Percentiles rank a stretch among this genome's conserved stretches.
phyloP scores from a whole-genome alignment of 2,113 vertebrate species.

The Paralichthys olivaceus region DNA sequence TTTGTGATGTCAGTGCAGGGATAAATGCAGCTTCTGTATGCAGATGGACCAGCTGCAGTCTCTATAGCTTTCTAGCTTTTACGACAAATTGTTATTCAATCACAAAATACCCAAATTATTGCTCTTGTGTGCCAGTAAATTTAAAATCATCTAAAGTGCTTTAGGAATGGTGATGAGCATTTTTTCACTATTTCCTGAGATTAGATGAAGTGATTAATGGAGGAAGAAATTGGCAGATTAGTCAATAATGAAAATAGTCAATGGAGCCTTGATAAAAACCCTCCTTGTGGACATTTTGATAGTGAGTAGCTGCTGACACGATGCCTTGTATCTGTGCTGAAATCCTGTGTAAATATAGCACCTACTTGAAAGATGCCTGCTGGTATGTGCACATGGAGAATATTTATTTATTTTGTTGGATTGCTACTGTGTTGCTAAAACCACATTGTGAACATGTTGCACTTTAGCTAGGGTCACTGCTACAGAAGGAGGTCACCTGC shows the following conservation, averaged over 20 bases:
- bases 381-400: background rate
- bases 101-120: background rate
- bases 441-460: constrained; percentile 3
- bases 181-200: no score
- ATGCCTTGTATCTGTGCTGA: background rate
- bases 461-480: background rate
- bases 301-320: background rate
- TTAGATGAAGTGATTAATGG: no score
- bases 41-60: background rate
- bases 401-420: background rate
- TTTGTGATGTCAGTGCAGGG: background rate
- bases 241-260: no score
- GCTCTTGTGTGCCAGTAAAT: background rate
- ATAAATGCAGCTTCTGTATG: background rate
- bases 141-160: background rate
- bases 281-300: background rate
- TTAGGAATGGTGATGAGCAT: background rate
- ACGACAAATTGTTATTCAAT: background rate
- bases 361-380: background rate
- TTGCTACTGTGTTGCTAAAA: background rate
- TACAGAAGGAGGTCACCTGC: background rate
- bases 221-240: no score
- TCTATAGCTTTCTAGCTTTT: background rate
- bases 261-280: background rate
- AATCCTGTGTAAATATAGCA: background rate